Conservation (phyloP, 2,888 invertebrate genomes). For the Coleophora deauratella region DNA sequence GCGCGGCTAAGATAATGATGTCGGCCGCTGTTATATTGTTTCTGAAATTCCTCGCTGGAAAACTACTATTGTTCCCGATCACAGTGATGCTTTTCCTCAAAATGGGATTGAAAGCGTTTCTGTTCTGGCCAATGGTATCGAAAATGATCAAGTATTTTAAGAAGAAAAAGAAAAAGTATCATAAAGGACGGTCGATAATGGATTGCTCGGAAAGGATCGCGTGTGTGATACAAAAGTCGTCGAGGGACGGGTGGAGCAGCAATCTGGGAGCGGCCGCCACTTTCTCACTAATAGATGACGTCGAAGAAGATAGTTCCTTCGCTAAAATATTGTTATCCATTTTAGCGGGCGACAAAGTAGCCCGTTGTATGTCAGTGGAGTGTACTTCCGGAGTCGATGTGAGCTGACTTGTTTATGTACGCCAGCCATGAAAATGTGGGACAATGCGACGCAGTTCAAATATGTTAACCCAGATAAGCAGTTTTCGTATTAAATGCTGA, state of each 20-base stretch:
- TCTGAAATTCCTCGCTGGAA: slow-evolving; percentile 53
- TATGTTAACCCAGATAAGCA: slow-evolving; percentile 33
- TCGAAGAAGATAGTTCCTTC: slow-evolving; percentile 50
- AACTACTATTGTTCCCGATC: slow-evolving; percentile 54
- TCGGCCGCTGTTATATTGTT: slow-evolving; percentile 55
- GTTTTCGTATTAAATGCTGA: slow-evolving; percentile 29
- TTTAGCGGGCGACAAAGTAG: slow-evolving; percentile 59
- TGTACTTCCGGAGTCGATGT: slow-evolving; percentile 62
- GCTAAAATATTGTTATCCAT: slow-evolving; percentile 54
- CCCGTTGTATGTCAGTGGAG: slow-evolving; percentile 63
- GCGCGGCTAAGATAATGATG: slow-evolving; percentile 64
- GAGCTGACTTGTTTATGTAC: slow-evolving; percentile 54
- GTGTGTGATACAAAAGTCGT: slow-evolving; percentile 51
- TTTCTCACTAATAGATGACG: slow-evolving; percentile 54
- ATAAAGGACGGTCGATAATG: slow-evolving; percentile 46
- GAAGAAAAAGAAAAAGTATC: slow-evolving; percentile 56
- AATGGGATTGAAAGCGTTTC: slow-evolving; percentile 51
- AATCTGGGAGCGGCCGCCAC: slow-evolving; percentile 57
- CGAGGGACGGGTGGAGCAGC: slow-evolving; percentile 43
- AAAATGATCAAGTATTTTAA: slow-evolving; percentile 61
- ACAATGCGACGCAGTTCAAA: slow-evolving; percentile 18
- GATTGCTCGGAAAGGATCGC: slow-evolving; percentile 59
- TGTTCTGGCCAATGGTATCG: slow-evolving; percentile 63
- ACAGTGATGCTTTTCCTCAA: slow-evolving; percentile 52
- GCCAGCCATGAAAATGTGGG: slow-evolving; percentile 38